Conservation (phyloP, 2,888 invertebrate genomes). For the Sclerodermus sp. region DNA sequence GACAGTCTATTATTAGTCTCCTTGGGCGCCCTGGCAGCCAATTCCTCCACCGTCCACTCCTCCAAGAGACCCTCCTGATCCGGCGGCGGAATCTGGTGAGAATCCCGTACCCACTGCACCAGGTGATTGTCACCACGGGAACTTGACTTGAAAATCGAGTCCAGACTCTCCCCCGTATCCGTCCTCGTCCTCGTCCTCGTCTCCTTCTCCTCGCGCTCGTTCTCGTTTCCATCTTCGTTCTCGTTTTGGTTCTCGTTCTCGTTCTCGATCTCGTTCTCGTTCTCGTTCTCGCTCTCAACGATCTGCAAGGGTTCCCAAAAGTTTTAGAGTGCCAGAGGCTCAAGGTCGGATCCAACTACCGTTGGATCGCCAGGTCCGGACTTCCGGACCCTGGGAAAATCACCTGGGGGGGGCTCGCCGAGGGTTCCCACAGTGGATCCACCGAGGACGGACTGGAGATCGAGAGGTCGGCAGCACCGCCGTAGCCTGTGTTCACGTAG, state of each 20-base stretch:
- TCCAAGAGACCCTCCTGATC: slow-evolving; percentile 48
- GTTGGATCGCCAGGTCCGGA: slow-evolving; percentile 12
- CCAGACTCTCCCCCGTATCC: slow-evolving; percentile 35
- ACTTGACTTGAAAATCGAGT: slow-evolving; percentile 29
- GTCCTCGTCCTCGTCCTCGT: slow-evolving; percentile 29
- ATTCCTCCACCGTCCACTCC: slow-evolving; percentile 52
- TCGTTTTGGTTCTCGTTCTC: too few relatives aligned
- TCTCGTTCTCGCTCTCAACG: too few relatives aligned
- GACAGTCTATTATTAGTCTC: slow-evolving; percentile 24
- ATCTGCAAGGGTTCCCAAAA: too few relatives aligned
- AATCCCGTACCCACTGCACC: slow-evolving; percentile 54
- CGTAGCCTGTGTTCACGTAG: slow-evolving; percentile 79
- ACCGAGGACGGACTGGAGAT: too few relatives aligned
- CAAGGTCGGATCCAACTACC: too few relatives aligned
- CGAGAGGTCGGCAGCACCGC: too few relatives aligned
- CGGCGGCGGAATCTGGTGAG: slow-evolving; percentile 52
- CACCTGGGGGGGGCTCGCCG: too few relatives aligned
- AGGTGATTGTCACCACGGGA: slow-evolving; percentile 40
- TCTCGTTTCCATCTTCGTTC: too few relatives aligned
- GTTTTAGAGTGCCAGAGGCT: too few relatives aligned
- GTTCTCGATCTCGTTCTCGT: too few relatives aligned
- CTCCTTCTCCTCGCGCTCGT: too few relatives aligned
- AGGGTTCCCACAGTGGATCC: too few relatives aligned
- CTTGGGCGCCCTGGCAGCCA: slow-evolving; percentile 47
- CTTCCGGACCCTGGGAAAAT: slow-evolving; percentile 38